Base-by-base conservation (phyloP, 2,888 invertebrate genomes). In the Caenorhabditis sp. region DNA sequence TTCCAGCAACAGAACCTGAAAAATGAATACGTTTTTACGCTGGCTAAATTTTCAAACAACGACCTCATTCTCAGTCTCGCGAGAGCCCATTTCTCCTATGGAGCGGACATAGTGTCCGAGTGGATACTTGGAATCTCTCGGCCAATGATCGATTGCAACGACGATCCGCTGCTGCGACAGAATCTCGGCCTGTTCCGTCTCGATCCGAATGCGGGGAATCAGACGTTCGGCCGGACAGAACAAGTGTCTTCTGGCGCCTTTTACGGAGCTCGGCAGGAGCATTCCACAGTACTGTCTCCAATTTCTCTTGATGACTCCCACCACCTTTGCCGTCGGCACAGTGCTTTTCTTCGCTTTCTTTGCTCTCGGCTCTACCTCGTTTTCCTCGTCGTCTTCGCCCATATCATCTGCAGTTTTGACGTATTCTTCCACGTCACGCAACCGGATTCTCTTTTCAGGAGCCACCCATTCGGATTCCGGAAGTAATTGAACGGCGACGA, bases 281-380 rank as follows among this genome's bases (percentile, higher is more conserved):
- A 98, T 95, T 13, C 99, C 99, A 90, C 98, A 99, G 90, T 97
- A 98, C 89, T 96, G 97, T 41, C 96, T 92, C 96, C 98, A 97
- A 89, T 97, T 98, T 66, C 98, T 92, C 80, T 94, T 92, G 71
- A 99, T 94, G 78, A 99, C 95, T 1, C 96, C 97, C n/a, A 99
- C 95, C 61, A 96, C 92, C 83, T 91, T 91, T 0, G 94, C 95
- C 0, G 94, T 94, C 1, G 94, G 93, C 48, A 90, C 74, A 3
- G 66, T 75, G 32, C 77, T 75, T 8, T 62, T 71, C 45, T 78
- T 79, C 13, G 53, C n/a, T 43, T 73, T 81, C 32, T 85, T 85
- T 6, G 50, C 32, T 13, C 32, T 61, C 22, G 84, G 82, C 45
- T 82, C 81, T 8, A 53, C 78, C 3, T 81, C 81, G 1, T 58